Base-by-base conservation (phyloP, 2,888 invertebrate species). In the Subacronicta megacephala region DNA sequence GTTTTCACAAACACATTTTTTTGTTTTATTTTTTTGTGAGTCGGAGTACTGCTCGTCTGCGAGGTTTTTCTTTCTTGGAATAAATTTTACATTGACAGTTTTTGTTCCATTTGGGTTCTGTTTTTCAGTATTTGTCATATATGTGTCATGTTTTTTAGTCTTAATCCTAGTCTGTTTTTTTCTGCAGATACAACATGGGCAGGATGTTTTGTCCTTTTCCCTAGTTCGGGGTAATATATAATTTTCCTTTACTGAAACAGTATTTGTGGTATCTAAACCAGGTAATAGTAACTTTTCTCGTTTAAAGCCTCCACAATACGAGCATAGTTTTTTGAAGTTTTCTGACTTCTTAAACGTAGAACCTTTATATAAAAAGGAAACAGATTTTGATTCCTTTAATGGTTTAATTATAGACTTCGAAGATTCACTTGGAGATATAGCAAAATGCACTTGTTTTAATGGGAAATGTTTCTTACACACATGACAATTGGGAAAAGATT, bases 221-320 rank as follows among this genome's bases (percentile, higher is more conserved):
- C 7, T 29, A 26, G 10, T 26, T 33, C 35, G 16, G n/a, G 35
- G 35, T 47, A 13, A 12, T 38, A 35, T 62, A 13, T 41, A 16
- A 26, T 13, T 3, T 37, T 40, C 2, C 16, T 41, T 23, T 9
- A 9, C 10, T 2, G 10, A 0, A 10, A 7, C 23, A 23, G 26
- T 10, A 26, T 10, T 16, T n/a, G 3, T 31, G 1, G 13, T 44
- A 12, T 50, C 31, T 36, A 41, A 35, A 31, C 10, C 26, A 44
- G 23, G 7, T 13, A 13, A 13, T 31, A 35, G 12, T 17, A 17
- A 0, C 6, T 31, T 46, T 7, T 17, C 29, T 49, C 16, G 53
- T 53, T 67, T 50, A n/a, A 47, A 16, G 7, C 62, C 49, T 40
- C 49, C 53, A 44, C 53, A 66, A 36, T 42, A 26, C 15, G 43